A percentile compares a stretch with the other conserved stretches of the same genome.
Evolutionary conservation across 1,140 invertebrate genomes (phyloP).

Genomic region (Neodiprion pinetum): DNA sequence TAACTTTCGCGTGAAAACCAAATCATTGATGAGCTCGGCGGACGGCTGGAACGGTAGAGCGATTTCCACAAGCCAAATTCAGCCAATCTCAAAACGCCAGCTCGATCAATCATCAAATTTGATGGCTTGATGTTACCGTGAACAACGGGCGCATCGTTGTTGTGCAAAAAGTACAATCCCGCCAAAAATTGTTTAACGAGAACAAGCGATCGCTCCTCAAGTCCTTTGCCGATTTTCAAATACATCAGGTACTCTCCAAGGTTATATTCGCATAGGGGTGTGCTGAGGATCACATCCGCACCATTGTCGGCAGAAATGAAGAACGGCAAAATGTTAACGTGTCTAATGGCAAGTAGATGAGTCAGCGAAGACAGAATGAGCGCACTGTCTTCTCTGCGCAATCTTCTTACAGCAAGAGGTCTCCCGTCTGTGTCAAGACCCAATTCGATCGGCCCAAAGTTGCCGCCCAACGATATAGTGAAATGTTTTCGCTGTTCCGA

Average conservation of each 20-base stretch:
- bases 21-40: constrained; percentile 46
- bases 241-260: constrained; percentile 47
- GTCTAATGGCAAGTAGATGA: constrained; percentile 37
- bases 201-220: constrained; percentile 24
- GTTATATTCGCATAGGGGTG: constrained; percentile 49
- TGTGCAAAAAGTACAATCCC: constrained; percentile 50
- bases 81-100: constrained; percentile 46
- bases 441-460: constrained; percentile 41
- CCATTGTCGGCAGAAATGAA: constrained; percentile 40
- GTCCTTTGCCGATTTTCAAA: constrained; percentile 28
- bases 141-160: constrained; percentile 42
- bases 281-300: constrained; percentile 41
- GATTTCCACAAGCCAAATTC: constrained; percentile 56
- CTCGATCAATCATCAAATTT: constrained; percentile 50
- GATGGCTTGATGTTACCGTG: constrained; percentile 57
- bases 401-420: constrained; percentile 44
- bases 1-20: constrained; percentile 53
- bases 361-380: constrained; percentile 35
- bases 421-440: constrained; percentile 35
- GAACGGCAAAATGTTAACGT: constrained; percentile 45
- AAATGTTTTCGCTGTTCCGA: no score
- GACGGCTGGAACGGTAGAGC: constrained; percentile 13
- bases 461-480: constrained; percentile 23
- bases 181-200: constrained; percentile 43
- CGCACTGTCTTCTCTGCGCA: constrained; percentile 31